Conservation (phyloP, 2,888 invertebrate species). For the Prionchulus punctatus region DNA sequence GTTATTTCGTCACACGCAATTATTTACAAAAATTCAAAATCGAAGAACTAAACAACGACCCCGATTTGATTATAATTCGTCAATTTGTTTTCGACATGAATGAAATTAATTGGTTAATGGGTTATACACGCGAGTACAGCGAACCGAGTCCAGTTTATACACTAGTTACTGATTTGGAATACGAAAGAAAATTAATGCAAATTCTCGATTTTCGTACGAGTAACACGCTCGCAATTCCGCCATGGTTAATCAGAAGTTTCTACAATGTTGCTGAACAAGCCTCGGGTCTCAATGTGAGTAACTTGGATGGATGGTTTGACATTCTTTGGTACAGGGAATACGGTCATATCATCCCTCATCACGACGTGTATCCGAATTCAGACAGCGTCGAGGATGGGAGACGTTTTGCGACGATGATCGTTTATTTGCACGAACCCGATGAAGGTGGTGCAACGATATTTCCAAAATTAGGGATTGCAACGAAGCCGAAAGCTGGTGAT, state of each 20-base stretch:
- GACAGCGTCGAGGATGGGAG: neutral
- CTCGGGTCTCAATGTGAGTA: neutral
- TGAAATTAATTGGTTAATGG: neutral
- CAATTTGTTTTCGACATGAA: neutral
- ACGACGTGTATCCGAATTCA: conserved; percentile 3
- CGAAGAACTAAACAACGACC: neutral
- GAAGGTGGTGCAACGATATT: conserved; percentile 19
- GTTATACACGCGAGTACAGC: neutral
- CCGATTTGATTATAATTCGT: neutral
- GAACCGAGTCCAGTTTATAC: conserved; percentile 1
- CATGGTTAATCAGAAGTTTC: neutral
- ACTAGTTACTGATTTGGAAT: neutral
- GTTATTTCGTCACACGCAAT: neutral
- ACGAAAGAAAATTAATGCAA: neutral
- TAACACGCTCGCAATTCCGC: neutral
- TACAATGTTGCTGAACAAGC: neutral
- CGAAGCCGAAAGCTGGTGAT: conserved; percentile 19
- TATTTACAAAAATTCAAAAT: neutral
- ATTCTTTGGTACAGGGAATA: neutral
- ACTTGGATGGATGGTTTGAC: neutral
- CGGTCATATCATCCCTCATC: conserved; percentile 4
- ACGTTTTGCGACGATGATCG: conserved; percentile 1
- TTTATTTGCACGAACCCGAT: neutral
- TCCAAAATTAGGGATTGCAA: conserved; percentile 14
- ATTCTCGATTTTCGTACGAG: neutral